Percentiles rank a stretch among this genome's conserved stretches.
phyloP scores from a whole-genome alignment of 2,113 vertebrate species.

The Triplophysa rosa region DNA sequence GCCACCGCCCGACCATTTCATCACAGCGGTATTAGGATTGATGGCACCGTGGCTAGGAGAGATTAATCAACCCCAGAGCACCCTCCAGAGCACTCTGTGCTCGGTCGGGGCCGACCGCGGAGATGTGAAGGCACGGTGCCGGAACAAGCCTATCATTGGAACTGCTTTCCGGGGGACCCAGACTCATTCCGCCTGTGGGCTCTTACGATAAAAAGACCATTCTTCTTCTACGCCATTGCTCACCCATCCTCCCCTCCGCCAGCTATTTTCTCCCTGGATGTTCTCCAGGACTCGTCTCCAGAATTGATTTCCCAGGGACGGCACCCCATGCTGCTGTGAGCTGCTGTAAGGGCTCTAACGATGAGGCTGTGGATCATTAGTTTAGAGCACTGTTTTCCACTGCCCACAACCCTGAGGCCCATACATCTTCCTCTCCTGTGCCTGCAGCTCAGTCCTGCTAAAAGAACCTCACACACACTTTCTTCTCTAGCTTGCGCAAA shows the following conservation, averaged over 20 bases:
- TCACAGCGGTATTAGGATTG: slow-evolving; percentile 72
- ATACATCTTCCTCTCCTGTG: slow-evolving; percentile 65
- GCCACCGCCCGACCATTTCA: slow-evolving; percentile 65
- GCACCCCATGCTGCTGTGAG: slow-evolving; percentile 68
- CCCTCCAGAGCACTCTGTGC: slow-evolving; percentile 59
- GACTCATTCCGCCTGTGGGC: slow-evolving; percentile 64
- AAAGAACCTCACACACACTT: slow-evolving; percentile 53
- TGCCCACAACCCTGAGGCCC: slow-evolving; percentile 67
- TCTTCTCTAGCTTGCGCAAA: slow-evolving; percentile 55
- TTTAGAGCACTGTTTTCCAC: slow-evolving; percentile 75
- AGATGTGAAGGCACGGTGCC: slow-evolving; percentile 57
- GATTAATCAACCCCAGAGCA: slow-evolving; percentile 70
- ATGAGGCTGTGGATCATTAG: slow-evolving; percentile 77
- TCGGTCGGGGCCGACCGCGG: slow-evolving; percentile 63
- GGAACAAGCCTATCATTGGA: slow-evolving; percentile 64
- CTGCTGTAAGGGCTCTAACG: slow-evolving; percentile 72
- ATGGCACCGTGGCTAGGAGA: slow-evolving; percentile 64
- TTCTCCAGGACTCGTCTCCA: slow-evolving; percentile 55
- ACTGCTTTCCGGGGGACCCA: slow-evolving; percentile 55
- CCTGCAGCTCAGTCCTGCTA: slow-evolving; percentile 46
- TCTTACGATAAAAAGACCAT: slow-evolving; percentile 66
- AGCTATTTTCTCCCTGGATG: slow-evolving; percentile 45
- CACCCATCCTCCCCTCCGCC: slow-evolving; percentile 49
- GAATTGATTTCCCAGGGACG: slow-evolving; percentile 76
- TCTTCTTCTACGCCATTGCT: slow-evolving; percentile 59